A percentile compares a stretch with the other conserved stretches of the same genome.
Conservation (phyloP, 2,888 invertebrate genomes). For the Oligia strigilis region DNA sequence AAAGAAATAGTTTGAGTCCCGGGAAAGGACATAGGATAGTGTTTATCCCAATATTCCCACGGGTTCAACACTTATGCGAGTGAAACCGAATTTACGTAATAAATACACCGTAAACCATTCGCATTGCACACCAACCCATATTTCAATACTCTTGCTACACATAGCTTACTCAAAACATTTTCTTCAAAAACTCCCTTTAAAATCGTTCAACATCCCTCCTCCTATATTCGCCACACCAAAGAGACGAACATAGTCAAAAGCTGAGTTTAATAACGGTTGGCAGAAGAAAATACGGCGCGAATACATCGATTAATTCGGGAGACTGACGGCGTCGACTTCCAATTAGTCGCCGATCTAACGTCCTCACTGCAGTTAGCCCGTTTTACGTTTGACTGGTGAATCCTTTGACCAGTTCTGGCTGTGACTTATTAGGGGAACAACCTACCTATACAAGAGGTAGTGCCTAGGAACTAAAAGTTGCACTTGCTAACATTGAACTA, state of each 20-base stretch:
- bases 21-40: too few species aligned
- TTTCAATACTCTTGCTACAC: background rate
- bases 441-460: background rate
- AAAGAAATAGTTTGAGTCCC: too few species aligned
- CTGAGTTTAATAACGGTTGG: conserved; percentile 27
- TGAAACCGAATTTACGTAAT: too few species aligned
- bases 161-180: background rate
- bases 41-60: too few species aligned
- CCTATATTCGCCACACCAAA: conserved; percentile 5
- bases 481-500: background rate
- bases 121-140: background rate
- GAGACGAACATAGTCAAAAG: background rate
- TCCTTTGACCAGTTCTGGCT: conserved; percentile 39
- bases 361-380: conserved; percentile 29
- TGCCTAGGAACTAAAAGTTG: background rate
- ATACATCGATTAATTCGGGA: conserved; percentile 52
- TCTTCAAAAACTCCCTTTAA: background rate
- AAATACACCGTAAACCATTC: background rate
- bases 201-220: background rate
- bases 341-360: conserved; percentile 58
- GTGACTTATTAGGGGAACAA: conserved; percentile 18
- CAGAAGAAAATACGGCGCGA: conserved; percentile 32
- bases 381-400: conserved; percentile 47
- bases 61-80: too few species aligned
- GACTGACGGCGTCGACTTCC: conserved; percentile 40